These are phyloP conservation scores for Rhagophthalmus giganteus DNA, from an alignment of 2,888 invertebrate genomes.

Conservation along the genomic window DNA sequence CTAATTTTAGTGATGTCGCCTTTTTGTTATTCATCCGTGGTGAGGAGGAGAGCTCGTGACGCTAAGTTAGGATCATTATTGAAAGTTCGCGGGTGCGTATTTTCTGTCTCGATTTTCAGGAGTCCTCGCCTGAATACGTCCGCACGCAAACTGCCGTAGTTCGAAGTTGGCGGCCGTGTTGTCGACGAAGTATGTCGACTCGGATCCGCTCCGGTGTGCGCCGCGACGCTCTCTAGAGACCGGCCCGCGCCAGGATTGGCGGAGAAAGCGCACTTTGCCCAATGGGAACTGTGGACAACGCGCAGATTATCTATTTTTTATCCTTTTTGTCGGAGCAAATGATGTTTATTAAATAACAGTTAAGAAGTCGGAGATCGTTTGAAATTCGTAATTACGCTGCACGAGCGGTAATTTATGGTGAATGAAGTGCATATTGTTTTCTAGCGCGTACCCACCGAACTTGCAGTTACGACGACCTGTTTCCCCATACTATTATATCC, in stretches of 20 bases:
- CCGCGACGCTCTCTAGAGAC: constrained; percentile 35
- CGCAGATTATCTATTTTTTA: constrained; percentile 45
- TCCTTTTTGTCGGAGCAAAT: constrained; percentile 26
- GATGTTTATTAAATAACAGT: constrained; percentile 31
- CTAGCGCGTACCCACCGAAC: too few species aligned
- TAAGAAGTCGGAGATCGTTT: constrained; percentile 16
- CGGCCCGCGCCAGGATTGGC: constrained; percentile 44
- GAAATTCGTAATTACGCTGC: constrained; percentile 16
- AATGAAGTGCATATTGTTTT: too few species aligned
- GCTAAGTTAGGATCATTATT: constrained; percentile 16
- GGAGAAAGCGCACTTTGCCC: constrained; percentile 43
- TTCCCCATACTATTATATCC: too few species aligned
- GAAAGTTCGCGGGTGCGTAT: constrained; percentile 18
- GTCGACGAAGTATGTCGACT: constrained; percentile 28
- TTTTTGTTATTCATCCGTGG: constrained; percentile 21
- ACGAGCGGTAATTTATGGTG: too few species aligned
- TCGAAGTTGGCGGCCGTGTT: constrained; percentile 17
- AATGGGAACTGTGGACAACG: constrained; percentile 44
- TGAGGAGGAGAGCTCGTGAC: constrained; percentile 8
- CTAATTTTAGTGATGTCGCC: constrained; percentile 18
- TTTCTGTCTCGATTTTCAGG: constrained; percentile 10
- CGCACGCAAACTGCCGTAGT: constrained; percentile 38
- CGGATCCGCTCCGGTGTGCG: constrained; percentile 29
- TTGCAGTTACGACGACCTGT: too few species aligned
- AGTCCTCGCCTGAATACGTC: constrained; percentile 22